phyloP scores from a whole-genome alignment of 2,113 vertebrate genomes.

The Tilapia sparmanii region DNA sequence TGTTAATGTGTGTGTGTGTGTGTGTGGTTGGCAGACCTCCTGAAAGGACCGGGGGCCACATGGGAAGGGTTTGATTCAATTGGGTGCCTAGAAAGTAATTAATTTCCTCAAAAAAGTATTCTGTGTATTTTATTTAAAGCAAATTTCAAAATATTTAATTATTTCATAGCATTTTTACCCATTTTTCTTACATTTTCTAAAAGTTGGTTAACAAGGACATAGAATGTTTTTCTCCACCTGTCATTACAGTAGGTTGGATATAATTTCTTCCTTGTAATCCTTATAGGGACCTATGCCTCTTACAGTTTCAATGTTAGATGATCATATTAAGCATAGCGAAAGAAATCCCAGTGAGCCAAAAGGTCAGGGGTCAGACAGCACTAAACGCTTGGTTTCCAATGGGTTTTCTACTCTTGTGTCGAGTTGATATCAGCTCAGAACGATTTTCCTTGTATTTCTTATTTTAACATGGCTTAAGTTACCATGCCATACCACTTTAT shows the following conservation, averaged over 20 bases:
- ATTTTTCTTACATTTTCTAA: neutral
- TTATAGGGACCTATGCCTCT: neutral
- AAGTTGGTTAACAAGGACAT: neutral
- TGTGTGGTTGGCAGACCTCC: neutral
- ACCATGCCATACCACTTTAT: neutral
- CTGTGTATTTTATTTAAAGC: neutral
- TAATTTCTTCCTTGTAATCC: neutral
- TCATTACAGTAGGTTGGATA: neutral
- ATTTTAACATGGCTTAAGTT: neutral
- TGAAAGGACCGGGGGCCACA: slow-evolving; percentile 25
- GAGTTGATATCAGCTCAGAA: neutral
- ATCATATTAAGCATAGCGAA: neutral
- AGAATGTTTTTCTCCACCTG: neutral
- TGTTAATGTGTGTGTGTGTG: slow-evolving; percentile 5
- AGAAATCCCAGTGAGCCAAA: neutral
- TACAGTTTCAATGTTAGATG: neutral
- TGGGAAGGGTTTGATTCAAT: slow-evolving; percentile 41
- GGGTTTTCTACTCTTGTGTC: neutral
- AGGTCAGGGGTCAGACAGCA: neutral
- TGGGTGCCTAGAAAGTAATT: slow-evolving; percentile 12
- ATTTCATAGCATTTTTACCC: neutral
- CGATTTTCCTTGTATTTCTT: neutral
- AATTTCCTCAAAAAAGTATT: neutral
- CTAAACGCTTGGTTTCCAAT: neutral
- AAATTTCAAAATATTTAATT: neutral